Evolutionary conservation across 2,797 vertebrate species (phyloP).

Genomic region (Chelidonichthys spinosus): DNA sequence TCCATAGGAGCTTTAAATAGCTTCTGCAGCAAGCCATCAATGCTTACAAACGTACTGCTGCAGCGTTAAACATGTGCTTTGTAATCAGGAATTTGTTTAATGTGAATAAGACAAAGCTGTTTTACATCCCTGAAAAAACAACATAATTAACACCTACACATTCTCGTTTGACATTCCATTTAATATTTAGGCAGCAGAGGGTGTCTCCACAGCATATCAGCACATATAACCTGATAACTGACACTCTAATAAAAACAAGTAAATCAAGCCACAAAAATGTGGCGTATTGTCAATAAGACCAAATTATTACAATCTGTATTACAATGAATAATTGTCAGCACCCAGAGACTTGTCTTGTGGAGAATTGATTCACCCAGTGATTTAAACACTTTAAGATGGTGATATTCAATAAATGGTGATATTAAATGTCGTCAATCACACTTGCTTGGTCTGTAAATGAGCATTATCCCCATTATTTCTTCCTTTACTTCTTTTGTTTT

Average conservation of each 20-base stretch:
- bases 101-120: background rate
- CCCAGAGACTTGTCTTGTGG: no score
- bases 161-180: background rate
- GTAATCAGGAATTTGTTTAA: background rate
- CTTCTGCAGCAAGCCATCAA: conserved; percentile 32
- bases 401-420: background rate
- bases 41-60: conserved; percentile 14
- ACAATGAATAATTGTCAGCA: no score
- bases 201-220: background rate
- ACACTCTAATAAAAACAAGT: background rate
- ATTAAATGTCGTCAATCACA: background rate
- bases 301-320: no score
- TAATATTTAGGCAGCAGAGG: background rate
- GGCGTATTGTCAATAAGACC: background rate
- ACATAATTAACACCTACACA: background rate
- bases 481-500: background rate
- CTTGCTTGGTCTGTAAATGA: background rate
- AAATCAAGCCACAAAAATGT: background rate
- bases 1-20: conserved; percentile 58
- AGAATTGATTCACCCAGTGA: no score
- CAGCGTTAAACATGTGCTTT: background rate
- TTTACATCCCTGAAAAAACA: background rate
- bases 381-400: background rate
- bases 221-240: background rate
- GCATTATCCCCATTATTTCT: background rate